These are phyloP conservation scores for Bugulina stolonifera DNA, from an alignment of 2,888 invertebrate species.

Conservation along the genomic window DNA sequence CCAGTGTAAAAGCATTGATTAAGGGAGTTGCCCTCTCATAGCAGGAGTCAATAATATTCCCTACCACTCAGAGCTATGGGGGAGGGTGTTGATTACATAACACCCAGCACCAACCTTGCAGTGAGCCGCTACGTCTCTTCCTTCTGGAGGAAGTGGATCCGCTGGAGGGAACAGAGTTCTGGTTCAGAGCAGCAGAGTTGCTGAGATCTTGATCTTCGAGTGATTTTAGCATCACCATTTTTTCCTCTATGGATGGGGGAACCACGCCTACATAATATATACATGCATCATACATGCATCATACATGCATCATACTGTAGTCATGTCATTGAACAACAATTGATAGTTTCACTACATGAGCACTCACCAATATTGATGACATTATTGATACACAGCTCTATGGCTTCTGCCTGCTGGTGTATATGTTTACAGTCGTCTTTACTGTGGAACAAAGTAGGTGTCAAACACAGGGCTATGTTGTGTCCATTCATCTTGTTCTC, in stretches of 20 bases:
- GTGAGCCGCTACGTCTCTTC: conserved; percentile 77
- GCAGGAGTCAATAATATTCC: too few relatives aligned
- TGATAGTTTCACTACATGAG: too few relatives aligned
- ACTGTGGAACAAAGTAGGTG: conserved; percentile 78
- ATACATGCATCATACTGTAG: too few relatives aligned
- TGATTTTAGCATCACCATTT: conserved; percentile 36
- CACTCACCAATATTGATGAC: conserved; percentile 67
- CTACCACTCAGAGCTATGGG: too few relatives aligned
- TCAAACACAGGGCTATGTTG: conserved; percentile 77
- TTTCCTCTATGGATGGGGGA: conserved; percentile 23
- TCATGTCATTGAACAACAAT: too few relatives aligned
- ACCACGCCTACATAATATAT: not conserved
- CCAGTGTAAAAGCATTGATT: too few relatives aligned
- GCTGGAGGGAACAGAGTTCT: not conserved
- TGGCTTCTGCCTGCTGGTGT: conserved; percentile 47
- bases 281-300: too few relatives aligned
- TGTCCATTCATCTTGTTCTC: conserved; percentile 76
- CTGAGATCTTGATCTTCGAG: not conserved
- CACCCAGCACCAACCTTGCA: too few relatives aligned
- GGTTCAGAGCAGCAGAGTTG: not conserved
- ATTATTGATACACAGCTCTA: conserved; percentile 71
- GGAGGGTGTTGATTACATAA: too few relatives aligned
- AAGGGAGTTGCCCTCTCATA: too few relatives aligned
- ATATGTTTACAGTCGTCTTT: conserved; percentile 55
- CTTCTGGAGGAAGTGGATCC: conserved; percentile 56